These are phyloP conservation scores for Pyralis farinalis DNA, from an alignment of 2,888 invertebrate species.

Conservation along the genomic window DNA sequence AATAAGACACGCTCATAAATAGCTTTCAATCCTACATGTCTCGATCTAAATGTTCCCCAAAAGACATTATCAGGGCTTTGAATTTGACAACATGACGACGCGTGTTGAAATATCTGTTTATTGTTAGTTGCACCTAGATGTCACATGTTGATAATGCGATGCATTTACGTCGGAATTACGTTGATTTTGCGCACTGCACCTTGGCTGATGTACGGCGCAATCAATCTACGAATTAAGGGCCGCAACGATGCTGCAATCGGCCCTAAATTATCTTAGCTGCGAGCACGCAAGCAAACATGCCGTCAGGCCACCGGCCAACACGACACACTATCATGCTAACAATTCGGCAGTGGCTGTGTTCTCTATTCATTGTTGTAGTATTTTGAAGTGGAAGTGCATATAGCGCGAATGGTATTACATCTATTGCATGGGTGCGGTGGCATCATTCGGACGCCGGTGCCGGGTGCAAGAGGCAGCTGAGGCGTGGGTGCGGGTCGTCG, in stretches of 20 bases:
- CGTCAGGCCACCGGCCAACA: constrained; percentile 20
- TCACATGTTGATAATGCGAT: constrained; percentile 40
- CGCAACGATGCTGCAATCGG: constrained; percentile 47
- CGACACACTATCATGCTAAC: constrained; percentile 3
- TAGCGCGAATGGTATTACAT: neutral
- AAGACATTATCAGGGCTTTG: too few relatives aligned
- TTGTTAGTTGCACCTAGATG: constrained; percentile 31
- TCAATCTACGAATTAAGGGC: constrained; percentile 47
- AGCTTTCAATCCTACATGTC: too few relatives aligned
- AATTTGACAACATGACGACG: constrained; percentile 23
- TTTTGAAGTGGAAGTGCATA: too few relatives aligned
- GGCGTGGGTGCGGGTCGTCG: constrained; percentile 72
- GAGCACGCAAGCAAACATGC: constrained; percentile 25
- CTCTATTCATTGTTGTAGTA: constrained; percentile 10
- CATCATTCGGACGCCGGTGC: constrained; percentile 35
- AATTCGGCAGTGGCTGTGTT: neutral
- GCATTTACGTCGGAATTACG: constrained; percentile 45
- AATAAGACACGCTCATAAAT: too few relatives aligned
- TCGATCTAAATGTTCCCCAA: too few relatives aligned
- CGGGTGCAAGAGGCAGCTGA: constrained; percentile 56
- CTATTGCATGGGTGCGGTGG: constrained; percentile 16
- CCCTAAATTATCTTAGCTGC: constrained; percentile 38
- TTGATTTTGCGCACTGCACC: constrained; percentile 65
- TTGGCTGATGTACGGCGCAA: constrained; percentile 43
- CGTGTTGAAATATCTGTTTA: constrained; percentile 19